A percentile compares a stretch with the other conserved stretches of the same genome.
Conservation (phyloP, 2,888 invertebrate species). For the Chydorus sphaericus region DNA sequence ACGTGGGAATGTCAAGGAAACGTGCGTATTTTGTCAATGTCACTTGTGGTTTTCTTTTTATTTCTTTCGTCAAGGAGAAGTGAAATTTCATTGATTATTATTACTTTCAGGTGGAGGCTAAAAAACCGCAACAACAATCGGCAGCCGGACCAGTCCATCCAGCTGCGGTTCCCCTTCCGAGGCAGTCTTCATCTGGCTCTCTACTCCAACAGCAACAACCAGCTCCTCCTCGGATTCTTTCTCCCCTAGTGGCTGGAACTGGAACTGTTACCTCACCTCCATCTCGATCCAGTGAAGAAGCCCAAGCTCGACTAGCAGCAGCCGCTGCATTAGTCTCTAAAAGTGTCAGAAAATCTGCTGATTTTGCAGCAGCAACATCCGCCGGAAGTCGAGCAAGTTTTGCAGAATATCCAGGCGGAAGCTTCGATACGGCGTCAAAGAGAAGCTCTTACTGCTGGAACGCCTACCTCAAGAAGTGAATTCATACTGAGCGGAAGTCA, state of each 20-base stretch:
- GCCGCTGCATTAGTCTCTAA: not conserved
- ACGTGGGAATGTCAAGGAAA: too few species aligned
- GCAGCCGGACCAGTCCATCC: too few species aligned
- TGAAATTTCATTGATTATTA: too few species aligned
- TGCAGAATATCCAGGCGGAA: not conserved
- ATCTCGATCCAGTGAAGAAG: not conserved
- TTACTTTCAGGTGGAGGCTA: too few species aligned
- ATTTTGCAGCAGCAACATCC: not conserved
- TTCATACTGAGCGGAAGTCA: not conserved
- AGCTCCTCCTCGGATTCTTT: not conserved
- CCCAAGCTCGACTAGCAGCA: not conserved
- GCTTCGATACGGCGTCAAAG: not conserved
- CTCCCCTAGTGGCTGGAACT: not conserved
- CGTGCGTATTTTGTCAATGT: too few species aligned
- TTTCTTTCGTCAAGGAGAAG: too few species aligned
- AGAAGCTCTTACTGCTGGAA: constrained; percentile 13
- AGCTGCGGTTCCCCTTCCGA: too few species aligned
- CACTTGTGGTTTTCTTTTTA: too few species aligned
- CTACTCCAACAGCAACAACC: not conserved
- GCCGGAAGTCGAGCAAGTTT: constrained; percentile 9
- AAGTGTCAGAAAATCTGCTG: not conserved
- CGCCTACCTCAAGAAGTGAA: not conserved
- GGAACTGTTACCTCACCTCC: not conserved
- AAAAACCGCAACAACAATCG: too few species aligned
- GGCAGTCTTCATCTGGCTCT: too few species aligned